phyloP scores from a whole-genome alignment of 2,888 invertebrate species.

The Chrysolina oricalcia region DNA sequence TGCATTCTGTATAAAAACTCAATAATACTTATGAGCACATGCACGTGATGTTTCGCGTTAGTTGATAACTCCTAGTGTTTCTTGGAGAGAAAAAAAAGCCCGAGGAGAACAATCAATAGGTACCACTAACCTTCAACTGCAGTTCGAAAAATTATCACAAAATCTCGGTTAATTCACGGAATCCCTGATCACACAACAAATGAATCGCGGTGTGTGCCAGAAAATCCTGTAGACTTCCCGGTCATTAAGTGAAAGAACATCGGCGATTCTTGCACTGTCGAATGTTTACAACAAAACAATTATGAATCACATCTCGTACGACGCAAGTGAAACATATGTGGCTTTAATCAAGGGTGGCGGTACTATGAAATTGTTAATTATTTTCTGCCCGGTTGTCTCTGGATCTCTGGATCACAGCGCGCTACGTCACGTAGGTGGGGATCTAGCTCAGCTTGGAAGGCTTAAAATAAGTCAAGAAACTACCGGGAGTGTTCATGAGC shows the following conservation, averaged over 20 bases:
- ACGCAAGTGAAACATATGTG: slow-evolving; percentile 40
- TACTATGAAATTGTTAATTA: slow-evolving; percentile 53
- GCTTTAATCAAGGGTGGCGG: slow-evolving; percentile 54
- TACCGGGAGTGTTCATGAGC: slow-evolving; percentile 49
- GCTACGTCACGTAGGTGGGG: slow-evolving; percentile 59
- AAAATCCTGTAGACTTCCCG: slow-evolving; percentile 1
- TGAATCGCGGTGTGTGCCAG: slow-evolving; percentile 4
- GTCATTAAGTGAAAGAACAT: slow-evolving; percentile 31
- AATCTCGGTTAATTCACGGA: slow-evolving; percentile 18
- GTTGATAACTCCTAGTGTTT: no score
- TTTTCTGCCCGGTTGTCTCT: slow-evolving; percentile 56
- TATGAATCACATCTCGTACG: slow-evolving; percentile 49
- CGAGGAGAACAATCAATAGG: neutral
- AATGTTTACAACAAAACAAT: slow-evolving; percentile 37
- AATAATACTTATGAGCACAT: neutral
- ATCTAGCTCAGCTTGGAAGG: slow-evolving; percentile 56
- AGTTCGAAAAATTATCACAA: slow-evolving; percentile 3
- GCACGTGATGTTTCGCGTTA: no score
- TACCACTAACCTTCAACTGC: slow-evolving; percentile 13
- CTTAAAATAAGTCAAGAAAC: slow-evolving; percentile 66
- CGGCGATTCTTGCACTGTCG: slow-evolving; percentile 21
- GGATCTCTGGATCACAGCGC: slow-evolving; percentile 58
- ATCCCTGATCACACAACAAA: slow-evolving; percentile 17
- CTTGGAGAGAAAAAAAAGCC: no score
- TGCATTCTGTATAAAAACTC: neutral